phyloP scores from a whole-genome alignment of 2,888 invertebrate species.

The Drosophila nigritarsus region DNA sequence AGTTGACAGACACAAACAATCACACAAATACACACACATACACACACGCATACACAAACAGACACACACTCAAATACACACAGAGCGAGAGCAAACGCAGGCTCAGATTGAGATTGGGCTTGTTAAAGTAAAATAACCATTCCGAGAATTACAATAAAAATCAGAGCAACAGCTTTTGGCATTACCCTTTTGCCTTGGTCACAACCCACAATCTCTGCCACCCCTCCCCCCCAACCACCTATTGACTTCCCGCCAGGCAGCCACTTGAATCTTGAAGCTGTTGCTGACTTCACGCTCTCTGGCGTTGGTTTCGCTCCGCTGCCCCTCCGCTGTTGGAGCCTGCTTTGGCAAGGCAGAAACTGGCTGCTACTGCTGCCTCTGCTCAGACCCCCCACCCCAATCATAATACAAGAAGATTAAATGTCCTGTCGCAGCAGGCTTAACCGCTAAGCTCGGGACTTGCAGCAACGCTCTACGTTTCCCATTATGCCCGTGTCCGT shows the following conservation, averaged over 20 bases:
- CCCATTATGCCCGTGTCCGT: conserved; percentile 45
- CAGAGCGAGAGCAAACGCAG: not conserved
- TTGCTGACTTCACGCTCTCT: conserved; percentile 58
- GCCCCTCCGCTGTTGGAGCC: conserved; percentile 2
- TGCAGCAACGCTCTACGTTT: conserved; percentile 53
- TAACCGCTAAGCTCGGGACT: conserved; percentile 70
- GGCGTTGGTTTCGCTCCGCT: conserved; percentile 43
- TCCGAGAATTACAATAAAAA: conserved; percentile 77
- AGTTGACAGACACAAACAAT: conserved; percentile 29
- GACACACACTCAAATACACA: not conserved
- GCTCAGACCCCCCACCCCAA: conserved; percentile 28
- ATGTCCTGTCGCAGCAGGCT: conserved; percentile 80
- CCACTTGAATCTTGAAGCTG: conserved; percentile 72
- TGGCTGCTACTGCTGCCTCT: conserved; percentile 12
- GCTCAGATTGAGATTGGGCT: conserved; percentile 68
- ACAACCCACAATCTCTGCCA: conserved; percentile 3
- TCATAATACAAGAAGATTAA: conserved; percentile 77
- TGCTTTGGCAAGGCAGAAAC: not conserved
- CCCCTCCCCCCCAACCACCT: not conserved
- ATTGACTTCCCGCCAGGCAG: conserved; percentile 15
- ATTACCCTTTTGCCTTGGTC: conserved; percentile 66
- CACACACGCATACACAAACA: not conserved
- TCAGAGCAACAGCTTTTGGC: conserved; percentile 73
- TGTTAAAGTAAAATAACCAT: conserved; percentile 79
- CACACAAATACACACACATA: not conserved